These are phyloP conservation scores for Cairina moschata DNA, from an alignment of 2,113 vertebrate species.

Conservation along the genomic window DNA sequence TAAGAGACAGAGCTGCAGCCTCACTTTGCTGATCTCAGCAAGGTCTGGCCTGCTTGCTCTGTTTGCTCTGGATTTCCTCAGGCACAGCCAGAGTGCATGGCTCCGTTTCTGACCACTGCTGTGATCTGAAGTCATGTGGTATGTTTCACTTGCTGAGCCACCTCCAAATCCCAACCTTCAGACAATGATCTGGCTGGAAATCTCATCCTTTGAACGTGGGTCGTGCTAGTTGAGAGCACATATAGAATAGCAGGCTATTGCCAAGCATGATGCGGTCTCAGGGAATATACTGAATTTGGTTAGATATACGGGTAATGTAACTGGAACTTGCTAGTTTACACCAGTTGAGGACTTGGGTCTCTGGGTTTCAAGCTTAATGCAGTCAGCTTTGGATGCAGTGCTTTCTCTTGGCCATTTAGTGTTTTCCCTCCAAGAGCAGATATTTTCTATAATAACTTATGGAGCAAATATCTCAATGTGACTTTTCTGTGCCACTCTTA, in stretches of 20 bases:
- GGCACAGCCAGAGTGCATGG: background rate
- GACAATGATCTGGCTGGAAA: slow-evolving; percentile 16
- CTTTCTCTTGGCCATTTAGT: background rate
- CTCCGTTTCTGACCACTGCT: slow-evolving; percentile 24
- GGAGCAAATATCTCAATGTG: background rate
- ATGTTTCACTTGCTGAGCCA: slow-evolving; percentile 31
- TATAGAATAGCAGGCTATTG: background rate
- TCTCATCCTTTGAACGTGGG: background rate
- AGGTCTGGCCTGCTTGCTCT: slow-evolving; percentile 10
- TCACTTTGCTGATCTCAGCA: slow-evolving; percentile 6
- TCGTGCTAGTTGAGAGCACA: background rate
- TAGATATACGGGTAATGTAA: background rate
- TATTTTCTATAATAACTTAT: background rate
- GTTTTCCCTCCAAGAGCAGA: background rate
- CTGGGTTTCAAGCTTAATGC: background rate
- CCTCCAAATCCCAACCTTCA: slow-evolving; percentile 20
- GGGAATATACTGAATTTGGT: background rate
- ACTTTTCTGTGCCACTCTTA: background rate
- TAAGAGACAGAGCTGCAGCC: background rate
- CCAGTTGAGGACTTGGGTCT: background rate
- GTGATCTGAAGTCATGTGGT: slow-evolving; percentile 4
- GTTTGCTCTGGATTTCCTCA: slow-evolving; percentile 33
- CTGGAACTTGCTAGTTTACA: background rate
- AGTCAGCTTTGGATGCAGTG: background rate
- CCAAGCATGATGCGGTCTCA: background rate